A percentile compares a stretch with the other conserved stretches of the same genome.
Conservation (phyloP, 2,888 invertebrate species). For the Eupithecia dodoneata region DNA sequence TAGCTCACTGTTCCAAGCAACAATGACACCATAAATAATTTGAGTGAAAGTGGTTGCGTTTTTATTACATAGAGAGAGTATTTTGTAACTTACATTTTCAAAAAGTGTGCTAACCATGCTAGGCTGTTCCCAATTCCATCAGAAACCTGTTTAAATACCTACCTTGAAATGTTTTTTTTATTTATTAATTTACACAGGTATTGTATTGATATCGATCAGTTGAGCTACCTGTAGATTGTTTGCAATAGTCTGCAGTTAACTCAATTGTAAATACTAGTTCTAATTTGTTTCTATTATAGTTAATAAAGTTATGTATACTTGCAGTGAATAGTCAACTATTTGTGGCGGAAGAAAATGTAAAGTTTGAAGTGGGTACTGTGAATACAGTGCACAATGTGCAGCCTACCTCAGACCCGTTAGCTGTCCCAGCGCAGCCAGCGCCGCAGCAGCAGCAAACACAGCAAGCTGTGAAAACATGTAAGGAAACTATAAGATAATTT, state of each 20-base stretch:
- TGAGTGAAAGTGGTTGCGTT: background rate
- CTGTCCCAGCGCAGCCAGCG: slow-evolving; percentile 49
- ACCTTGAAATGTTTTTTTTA: background rate
- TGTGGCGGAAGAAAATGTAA: slow-evolving; percentile 86
- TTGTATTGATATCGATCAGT: too few species aligned
- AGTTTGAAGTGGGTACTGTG: slow-evolving; percentile 81
- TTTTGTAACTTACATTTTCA: too few species aligned
- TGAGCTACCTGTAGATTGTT: too few species aligned
- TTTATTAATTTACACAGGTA: background rate
- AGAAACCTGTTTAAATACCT: background rate
- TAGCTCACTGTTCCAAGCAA: background rate
- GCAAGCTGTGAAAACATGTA: slow-evolving; percentile 46
- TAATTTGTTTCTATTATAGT: too few species aligned
- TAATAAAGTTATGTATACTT: background rate
- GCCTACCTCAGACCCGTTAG: slow-evolving; percentile 62
- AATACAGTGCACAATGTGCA: slow-evolving; percentile 63
- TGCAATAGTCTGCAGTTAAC: too few species aligned
- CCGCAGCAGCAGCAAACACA: slow-evolving; percentile 61
- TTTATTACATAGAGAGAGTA: background rate
- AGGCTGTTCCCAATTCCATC: background rate
- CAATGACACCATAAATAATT: background rate
- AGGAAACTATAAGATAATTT: background rate
- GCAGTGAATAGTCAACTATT: slow-evolving; percentile 85
- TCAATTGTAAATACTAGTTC: too few species aligned
- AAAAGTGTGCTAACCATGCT: slow-evolving; percentile 11